phyloP scores from a whole-genome alignment of 1,140 invertebrate genomes.

The Antheraea mylitta region DNA sequence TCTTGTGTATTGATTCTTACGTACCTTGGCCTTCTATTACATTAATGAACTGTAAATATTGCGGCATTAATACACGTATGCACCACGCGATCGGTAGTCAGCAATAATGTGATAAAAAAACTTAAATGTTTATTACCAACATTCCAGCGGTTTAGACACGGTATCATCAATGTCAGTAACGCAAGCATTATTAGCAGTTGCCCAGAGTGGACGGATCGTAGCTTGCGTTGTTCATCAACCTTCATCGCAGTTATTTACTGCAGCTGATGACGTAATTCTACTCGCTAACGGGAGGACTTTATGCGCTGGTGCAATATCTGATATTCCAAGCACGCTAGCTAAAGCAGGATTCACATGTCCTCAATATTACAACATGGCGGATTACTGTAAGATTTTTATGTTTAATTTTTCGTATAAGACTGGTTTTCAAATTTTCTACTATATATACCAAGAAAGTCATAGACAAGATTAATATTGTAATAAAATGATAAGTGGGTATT shows the following conservation, averaged over 20 bases:
- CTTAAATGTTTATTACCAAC: neutral
- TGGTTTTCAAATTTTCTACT: no score
- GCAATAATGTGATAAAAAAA: no score
- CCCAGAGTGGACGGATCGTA: conserved; percentile 87
- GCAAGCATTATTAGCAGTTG: conserved; percentile 83
- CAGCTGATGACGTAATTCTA: conserved; percentile 83
- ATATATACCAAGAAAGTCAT: no score
- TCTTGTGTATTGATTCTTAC: no score
- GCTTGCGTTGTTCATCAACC: conserved; percentile 95
- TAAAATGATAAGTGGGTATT: no score
- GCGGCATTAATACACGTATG: no score
- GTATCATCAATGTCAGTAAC: conserved; percentile 85
- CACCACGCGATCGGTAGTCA: no score
- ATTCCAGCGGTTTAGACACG: conserved; percentile 86
- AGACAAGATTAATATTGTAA: no score
- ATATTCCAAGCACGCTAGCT: conserved; percentile 76
- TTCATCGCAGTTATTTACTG: conserved; percentile 88
- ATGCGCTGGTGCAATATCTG: conserved; percentile 80
- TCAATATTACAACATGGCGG: conserved; percentile 84
- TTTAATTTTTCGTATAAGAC: neutral
- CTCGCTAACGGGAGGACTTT: conserved; percentile 80
- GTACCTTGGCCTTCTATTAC: no score
- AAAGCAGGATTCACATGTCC: conserved; percentile 81
- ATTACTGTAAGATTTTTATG: conserved; percentile 79
- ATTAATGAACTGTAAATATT: no score